A percentile compares a stretch with the other conserved stretches of the same genome.
These are phyloP conservation scores for Echeneis naucrates DNA, from an alignment of 2,797 vertebrate genomes.

Conservation along the genomic window DNA sequence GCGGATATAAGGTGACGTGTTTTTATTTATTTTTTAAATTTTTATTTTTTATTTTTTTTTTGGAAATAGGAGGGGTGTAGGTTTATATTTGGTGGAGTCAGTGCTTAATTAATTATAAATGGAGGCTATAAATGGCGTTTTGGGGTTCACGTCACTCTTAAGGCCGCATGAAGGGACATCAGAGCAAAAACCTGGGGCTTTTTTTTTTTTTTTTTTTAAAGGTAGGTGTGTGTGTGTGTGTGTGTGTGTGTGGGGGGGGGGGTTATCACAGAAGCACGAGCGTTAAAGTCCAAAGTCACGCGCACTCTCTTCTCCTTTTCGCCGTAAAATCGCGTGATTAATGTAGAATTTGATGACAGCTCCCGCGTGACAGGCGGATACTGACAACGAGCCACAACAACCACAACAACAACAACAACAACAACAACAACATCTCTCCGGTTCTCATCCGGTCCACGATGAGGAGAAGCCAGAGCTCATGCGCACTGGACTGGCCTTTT, in stretches of 20 bases:
- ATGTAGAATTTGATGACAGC: constrained; percentile 74
- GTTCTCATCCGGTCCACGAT: too few species aligned
- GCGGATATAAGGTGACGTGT: constrained; percentile 7
- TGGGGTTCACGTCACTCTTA: constrained; percentile 5
- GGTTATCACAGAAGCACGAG: too few species aligned
- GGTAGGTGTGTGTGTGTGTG: too few species aligned
- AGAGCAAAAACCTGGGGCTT: too few species aligned
- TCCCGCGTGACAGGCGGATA: constrained; percentile 65
- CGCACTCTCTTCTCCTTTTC: constrained; percentile 25
- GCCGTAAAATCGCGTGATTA: constrained; percentile 76
- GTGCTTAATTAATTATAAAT: constrained; percentile 53
- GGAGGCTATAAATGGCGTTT: constrained; percentile 19
- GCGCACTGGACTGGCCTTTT: constrained; percentile 51
- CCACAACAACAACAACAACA: too few species aligned
- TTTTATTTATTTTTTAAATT: too few species aligned
- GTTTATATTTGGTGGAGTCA: neutral
- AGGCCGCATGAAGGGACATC: constrained; percentile 5
- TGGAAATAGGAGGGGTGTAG: neutral
- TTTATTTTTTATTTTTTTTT: constrained; percentile 10
- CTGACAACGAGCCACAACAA: constrained; percentile 57
- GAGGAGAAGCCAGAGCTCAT: neutral
- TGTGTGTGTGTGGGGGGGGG: too few species aligned
- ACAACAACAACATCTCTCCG: too few species aligned
- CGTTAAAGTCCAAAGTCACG: constrained; percentile 49
- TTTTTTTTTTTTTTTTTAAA: too few species aligned